Evolutionary conservation across 2,888 invertebrate species (phyloP).

Genomic region (Nomada fabriciana): DNA sequence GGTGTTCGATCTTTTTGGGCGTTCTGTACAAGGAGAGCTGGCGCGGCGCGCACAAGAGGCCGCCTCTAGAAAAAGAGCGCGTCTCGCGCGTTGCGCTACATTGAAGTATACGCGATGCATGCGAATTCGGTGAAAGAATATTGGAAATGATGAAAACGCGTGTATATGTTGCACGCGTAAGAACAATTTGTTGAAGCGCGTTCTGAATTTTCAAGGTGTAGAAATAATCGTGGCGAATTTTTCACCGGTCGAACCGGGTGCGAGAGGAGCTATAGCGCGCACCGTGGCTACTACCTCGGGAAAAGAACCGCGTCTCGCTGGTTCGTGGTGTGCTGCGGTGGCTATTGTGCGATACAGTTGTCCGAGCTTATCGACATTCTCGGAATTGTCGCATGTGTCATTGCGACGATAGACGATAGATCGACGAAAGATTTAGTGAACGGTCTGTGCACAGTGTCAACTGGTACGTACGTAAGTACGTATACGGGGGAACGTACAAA

Average conservation of each 20-base stretch:
- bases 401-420: conserved; percentile 15
- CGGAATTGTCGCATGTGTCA: conserved; percentile 34
- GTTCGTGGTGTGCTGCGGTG: conserved; percentile 46
- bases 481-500: conserved; percentile 38
- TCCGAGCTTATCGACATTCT: conserved; percentile 60
- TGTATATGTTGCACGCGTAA: not conserved
- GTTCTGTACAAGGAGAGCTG: conserved; percentile 58
- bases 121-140: conserved; percentile 22
- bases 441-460: conserved; percentile 47
- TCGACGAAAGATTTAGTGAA: conserved; percentile 22
- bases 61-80: conserved; percentile 71
- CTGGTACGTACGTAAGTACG: conserved; percentile 23
- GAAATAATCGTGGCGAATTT: conserved; percentile 18
- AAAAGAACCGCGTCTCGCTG: conserved; percentile 61
- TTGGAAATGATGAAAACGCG: conserved; percentile 24
- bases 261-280: conserved; percentile 52
- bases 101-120: conserved; percentile 41
- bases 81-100: conserved; percentile 63
- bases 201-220: conserved; percentile 6
- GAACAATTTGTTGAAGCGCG: not conserved
- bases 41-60: conserved; percentile 66
- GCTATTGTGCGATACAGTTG: conserved; percentile 49
- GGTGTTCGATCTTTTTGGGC: conserved; percentile 68
- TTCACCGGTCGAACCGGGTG: conserved; percentile 37
- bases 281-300: conserved; percentile 49